Evolutionary conservation across 2,888 invertebrate genomes (phyloP).

Genomic region (Apotomis turbidana): DNA sequence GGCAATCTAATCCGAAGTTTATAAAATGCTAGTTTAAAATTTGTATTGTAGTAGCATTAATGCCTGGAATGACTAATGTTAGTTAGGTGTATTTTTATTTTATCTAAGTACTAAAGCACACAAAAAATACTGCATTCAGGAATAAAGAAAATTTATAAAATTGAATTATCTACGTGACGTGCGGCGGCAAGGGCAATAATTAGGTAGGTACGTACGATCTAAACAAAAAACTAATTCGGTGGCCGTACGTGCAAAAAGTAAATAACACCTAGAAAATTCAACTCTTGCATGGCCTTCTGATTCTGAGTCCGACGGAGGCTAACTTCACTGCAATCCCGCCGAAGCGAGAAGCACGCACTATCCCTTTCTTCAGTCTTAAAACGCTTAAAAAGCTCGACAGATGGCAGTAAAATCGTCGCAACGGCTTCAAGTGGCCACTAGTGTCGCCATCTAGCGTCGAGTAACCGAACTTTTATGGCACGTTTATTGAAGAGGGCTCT

Average conservation of each 20-base stretch:
- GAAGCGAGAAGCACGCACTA: conserved; percentile 52
- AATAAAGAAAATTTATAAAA: conserved; percentile 37
- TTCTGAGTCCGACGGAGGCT: conserved; percentile 41
- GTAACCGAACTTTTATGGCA: conserved; percentile 82
- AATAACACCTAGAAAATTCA: conserved; percentile 32
- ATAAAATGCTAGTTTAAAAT: too few relatives aligned
- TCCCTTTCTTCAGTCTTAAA: conserved; percentile 65
- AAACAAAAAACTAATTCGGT: conserved; percentile 27
- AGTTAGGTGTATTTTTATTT: too few relatives aligned
- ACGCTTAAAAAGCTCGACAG: conserved; percentile 81
- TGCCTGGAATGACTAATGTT: too few relatives aligned
- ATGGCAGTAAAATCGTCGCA: conserved; percentile 82
- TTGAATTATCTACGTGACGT: neutral
- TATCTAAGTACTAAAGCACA: too few relatives aligned
- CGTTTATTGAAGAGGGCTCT: conserved; percentile 84
- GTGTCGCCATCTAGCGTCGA: conserved; percentile 81
- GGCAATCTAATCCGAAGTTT: too few relatives aligned
- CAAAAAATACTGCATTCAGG: too few relatives aligned
- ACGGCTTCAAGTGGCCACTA: conserved; percentile 79
- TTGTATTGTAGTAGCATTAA: too few relatives aligned
- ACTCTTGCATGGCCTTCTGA: conserved; percentile 5
- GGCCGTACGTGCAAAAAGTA: conserved; percentile 28
- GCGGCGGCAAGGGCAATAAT: conserved; percentile 19
- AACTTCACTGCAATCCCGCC: conserved; percentile 57
- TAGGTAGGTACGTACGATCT: conserved; percentile 6